These are phyloP conservation scores for Ypsolopha sequella DNA, from an alignment of 2,888 invertebrate genomes.

Conservation along the genomic window DNA sequence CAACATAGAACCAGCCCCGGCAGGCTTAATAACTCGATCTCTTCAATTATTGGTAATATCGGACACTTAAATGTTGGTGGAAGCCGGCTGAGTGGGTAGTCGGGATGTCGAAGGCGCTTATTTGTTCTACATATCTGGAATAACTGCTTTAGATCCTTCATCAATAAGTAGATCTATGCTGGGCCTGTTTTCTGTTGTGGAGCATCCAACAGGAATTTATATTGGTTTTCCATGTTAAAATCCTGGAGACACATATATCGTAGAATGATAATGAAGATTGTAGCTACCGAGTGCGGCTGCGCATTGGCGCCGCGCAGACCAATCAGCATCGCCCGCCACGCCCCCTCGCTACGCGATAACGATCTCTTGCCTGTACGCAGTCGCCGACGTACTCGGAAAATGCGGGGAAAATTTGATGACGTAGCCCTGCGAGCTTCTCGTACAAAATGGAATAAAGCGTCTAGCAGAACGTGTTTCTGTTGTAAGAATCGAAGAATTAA, in stretches of 20 bases:
- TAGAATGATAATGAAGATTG: too few relatives aligned
- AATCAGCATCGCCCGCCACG: slow-evolving; percentile 51
- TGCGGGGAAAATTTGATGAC: not conserved
- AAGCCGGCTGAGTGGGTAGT: slow-evolving; percentile 47
- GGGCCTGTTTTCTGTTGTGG: not conserved
- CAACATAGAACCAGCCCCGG: slow-evolving; percentile 60
- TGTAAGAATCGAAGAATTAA: too few relatives aligned
- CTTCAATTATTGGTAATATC: slow-evolving; percentile 68
- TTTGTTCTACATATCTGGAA: slow-evolving; percentile 27
- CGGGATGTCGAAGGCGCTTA: slow-evolving; percentile 22
- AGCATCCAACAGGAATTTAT: not conserved
- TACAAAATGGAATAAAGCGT: not conserved
- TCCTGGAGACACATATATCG: too few relatives aligned
- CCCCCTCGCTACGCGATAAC: slow-evolving; percentile 26
- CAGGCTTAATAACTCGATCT: slow-evolving; percentile 52
- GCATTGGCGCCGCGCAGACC: slow-evolving; percentile 60
- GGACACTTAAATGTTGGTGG: slow-evolving; percentile 62
- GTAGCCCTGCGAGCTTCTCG: not conserved
- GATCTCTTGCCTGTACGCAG: not conserved
- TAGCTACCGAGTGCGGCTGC: slow-evolving; percentile 60
- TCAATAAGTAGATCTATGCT: not conserved
- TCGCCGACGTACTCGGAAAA: not conserved
- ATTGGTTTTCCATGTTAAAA: slow-evolving; percentile 9
- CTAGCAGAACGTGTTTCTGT: too few relatives aligned
- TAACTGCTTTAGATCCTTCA: not conserved